A percentile compares a stretch with the other conserved stretches of the same genome.
These are phyloP conservation scores for Eristalinus sepulchralis DNA, from an alignment of 2,888 invertebrate genomes.

Conservation along the genomic window DNA sequence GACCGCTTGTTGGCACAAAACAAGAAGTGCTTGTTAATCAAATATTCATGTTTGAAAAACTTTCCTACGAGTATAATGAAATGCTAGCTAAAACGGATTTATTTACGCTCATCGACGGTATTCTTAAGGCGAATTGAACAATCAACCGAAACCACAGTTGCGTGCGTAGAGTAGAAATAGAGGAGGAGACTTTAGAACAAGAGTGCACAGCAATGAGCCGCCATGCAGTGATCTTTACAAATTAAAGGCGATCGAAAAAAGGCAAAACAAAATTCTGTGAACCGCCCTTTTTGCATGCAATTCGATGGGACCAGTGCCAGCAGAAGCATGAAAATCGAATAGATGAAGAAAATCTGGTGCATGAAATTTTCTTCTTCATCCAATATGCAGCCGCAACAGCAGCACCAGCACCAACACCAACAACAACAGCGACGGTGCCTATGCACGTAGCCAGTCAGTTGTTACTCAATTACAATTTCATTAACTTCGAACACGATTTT, in stretches of 20 bases:
- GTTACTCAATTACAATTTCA: constrained; percentile 81
- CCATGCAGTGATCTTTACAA: constrained; percentile 54
- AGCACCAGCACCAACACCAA: background rate
- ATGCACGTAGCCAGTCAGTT: constrained; percentile 69
- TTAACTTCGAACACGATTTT: constrained; percentile 81
- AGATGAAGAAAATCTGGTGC: constrained; percentile 64
- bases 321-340: constrained; percentile 22
- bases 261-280: background rate
- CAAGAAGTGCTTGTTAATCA: constrained; percentile 32
- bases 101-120: no score
- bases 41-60: constrained; percentile 54
- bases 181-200: background rate
- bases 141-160: constrained; percentile 16
- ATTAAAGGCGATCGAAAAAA: constrained; percentile 52
- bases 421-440: constrained; percentile 16
- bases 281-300: constrained; percentile 4
- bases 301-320: background rate
- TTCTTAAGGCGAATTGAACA: constrained; percentile 2
- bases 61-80: no score
- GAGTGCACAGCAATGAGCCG: constrained; percentile 26
- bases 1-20: background rate
- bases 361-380: constrained; percentile 33
- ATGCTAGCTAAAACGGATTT: no score
- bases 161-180: background rate
- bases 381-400: background rate